Percentiles rank a stretch among this genome's conserved stretches.
Conservation (phyloP, 1,140 invertebrate genomes). For the Zaprionus lachaisei region DNA sequence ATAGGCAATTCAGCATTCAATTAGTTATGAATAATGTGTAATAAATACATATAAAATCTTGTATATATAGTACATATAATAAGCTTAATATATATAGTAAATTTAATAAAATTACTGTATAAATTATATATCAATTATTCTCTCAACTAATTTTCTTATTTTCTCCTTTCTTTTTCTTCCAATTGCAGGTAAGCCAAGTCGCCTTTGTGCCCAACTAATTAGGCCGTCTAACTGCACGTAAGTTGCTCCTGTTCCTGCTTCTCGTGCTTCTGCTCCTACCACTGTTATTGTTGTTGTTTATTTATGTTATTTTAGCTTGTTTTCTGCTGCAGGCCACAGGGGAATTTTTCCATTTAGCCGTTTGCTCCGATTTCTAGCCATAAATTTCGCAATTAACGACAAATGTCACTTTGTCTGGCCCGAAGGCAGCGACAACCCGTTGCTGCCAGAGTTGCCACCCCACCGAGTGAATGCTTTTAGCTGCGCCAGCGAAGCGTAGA, state of each 20-base stretch:
- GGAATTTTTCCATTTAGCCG: conserved; percentile 36
- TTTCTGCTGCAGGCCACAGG: conserved; percentile 31
- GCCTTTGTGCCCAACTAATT: conserved; percentile 65
- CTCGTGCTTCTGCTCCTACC: background rate
- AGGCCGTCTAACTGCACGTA: conserved; percentile 67
- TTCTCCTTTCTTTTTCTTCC: conserved; percentile 6
- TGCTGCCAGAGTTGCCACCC: background rate
- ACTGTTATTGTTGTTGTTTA: conserved; percentile 17
- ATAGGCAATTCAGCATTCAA: too few relatives aligned
- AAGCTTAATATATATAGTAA: background rate
- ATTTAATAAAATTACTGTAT: background rate
- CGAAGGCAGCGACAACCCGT: background rate
- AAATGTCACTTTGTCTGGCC: conserved; percentile 79
- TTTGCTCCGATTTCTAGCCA: conserved; percentile 65
- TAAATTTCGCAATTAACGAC: conserved; percentile 83
- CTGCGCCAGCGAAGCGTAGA: conserved; percentile 62
- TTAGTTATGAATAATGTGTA: too few relatives aligned
- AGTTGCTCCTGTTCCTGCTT: conserved; percentile 41
- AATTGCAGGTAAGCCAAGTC: conserved; percentile 63
- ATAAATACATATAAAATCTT: background rate
- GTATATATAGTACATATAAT: background rate
- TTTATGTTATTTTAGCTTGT: conserved; percentile 26
- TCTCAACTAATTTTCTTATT: conserved; percentile 23
- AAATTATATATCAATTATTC: background rate
- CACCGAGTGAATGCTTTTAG: conserved; percentile 65